Conservation (phyloP, 2,888 invertebrate species). For the Aphodius sticticus region DNA sequence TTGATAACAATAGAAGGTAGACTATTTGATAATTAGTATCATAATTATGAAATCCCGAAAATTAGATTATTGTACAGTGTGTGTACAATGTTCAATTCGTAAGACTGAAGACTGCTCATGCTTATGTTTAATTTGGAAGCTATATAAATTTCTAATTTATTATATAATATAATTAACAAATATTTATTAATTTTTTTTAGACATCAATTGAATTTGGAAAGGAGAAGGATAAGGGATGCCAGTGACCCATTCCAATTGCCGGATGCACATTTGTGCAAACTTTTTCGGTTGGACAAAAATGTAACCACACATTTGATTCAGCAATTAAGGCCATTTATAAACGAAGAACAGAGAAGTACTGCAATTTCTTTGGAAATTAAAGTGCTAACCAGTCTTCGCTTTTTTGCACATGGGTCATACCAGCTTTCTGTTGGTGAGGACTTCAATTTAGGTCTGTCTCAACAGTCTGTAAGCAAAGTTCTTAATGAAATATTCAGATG, state of each 20-base stretch:
- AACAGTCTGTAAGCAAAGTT: constrained; percentile 23
- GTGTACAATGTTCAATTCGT: constrained; percentile 4
- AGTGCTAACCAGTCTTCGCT: constrained; percentile 17
- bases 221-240: constrained; percentile 21
- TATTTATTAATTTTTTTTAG: neutral
- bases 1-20: neutral
- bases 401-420: constrained; percentile 28
- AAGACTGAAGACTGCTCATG: neutral
- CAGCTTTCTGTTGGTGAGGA: constrained; percentile 21
- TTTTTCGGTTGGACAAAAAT: constrained; percentile 11
- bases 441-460: constrained; percentile 20
- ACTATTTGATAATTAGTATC: constrained; percentile 4
- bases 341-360: constrained; percentile 12
- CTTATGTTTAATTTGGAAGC: constrained; percentile 4
- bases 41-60: constrained; percentile 4
- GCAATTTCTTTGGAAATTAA: constrained; percentile 17
- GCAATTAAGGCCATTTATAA: constrained; percentile 14
- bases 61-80: constrained; percentile 4
- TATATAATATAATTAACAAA: neutral
- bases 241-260: constrained; percentile 10
- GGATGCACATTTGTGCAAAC: neutral
- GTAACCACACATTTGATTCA: constrained; percentile 6
- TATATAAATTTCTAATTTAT: constrained; percentile 1
- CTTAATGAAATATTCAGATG: constrained; percentile 17
- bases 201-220: constrained; percentile 9